These are phyloP conservation scores for Oreochromis grahami DNA, from an alignment of 2,797 vertebrate genomes.

Conservation along the genomic window DNA sequence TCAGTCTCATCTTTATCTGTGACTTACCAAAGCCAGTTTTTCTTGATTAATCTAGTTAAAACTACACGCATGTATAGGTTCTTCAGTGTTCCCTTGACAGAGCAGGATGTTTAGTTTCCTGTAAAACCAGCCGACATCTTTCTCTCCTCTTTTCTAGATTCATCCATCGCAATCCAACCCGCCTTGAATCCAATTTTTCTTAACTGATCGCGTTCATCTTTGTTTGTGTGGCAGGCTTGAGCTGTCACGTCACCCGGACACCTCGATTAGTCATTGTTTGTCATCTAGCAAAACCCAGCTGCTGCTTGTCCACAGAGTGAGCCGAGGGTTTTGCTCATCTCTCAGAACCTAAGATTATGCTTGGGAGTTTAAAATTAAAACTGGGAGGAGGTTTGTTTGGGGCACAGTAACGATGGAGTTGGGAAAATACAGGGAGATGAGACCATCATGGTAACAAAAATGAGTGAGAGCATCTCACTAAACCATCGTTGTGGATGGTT, in stretches of 20 bases:
- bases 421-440: conserved; percentile 17
- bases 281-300: conserved; percentile 11
- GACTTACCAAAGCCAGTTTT: background rate
- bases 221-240: conserved; percentile 27
- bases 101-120: background rate
- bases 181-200: background rate
- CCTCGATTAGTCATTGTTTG: conserved; percentile 37
- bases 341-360: background rate
- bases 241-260: conserved; percentile 19
- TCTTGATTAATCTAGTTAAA: background rate
- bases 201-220: conserved; percentile 14
- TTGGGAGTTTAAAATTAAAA: background rate
- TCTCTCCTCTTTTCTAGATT: background rate
- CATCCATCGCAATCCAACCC: background rate
- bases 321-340: conserved; percentile 18
- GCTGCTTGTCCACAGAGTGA: background rate
- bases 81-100: background rate
- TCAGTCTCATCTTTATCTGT: background rate
- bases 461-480: background rate
- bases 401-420: conserved; percentile 1
- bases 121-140: background rate
- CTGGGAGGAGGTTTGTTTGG: conserved; percentile 19
- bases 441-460: conserved; percentile 4
- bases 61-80: background rate
- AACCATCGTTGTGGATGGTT: conserved; percentile 24